phyloP scores from a whole-genome alignment of 2,797 vertebrate genomes.

The Diceros bicornis region DNA sequence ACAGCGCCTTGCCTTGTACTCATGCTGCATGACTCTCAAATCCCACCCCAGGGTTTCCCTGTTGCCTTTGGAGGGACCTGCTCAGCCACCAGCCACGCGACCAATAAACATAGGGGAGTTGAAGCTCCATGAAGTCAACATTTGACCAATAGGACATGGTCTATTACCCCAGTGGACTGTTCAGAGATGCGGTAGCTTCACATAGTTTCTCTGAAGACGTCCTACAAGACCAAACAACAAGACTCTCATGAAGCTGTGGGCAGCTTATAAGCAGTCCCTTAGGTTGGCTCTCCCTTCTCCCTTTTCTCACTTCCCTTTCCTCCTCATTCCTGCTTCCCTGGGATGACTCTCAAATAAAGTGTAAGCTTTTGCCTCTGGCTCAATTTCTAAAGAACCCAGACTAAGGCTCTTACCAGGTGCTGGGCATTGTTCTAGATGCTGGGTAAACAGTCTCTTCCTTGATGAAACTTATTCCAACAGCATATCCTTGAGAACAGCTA shows the following conservation, averaged over 20 bases:
- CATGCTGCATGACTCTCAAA: neutral
- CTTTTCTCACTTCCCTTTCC: neutral
- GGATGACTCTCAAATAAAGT: neutral
- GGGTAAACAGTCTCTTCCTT: neutral
- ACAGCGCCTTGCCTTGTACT: neutral
- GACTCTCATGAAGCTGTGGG: neutral
- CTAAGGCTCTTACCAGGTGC: neutral
- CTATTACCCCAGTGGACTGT: neutral
- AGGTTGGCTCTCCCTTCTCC: too few relatives aligned
- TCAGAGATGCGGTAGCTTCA: neutral
- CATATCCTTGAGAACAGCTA: slow-evolving; percentile 5
- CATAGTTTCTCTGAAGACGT: neutral
- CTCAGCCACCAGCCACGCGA: neutral
- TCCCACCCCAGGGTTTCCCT: neutral
- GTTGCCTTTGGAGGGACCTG: neutral
- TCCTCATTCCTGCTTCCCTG: neutral
- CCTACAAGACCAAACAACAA: neutral
- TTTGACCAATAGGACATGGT: neutral
- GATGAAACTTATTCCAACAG: slow-evolving; percentile 8
- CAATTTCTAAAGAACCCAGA: slow-evolving; percentile 33
- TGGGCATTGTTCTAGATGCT: neutral
- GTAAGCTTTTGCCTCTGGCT: neutral
- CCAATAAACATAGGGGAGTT: neutral
- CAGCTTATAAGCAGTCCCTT: neutral
- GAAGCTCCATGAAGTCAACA: neutral